phyloP scores from a whole-genome alignment of 2,113 vertebrate genomes.

The Bos javanicus region DNA sequence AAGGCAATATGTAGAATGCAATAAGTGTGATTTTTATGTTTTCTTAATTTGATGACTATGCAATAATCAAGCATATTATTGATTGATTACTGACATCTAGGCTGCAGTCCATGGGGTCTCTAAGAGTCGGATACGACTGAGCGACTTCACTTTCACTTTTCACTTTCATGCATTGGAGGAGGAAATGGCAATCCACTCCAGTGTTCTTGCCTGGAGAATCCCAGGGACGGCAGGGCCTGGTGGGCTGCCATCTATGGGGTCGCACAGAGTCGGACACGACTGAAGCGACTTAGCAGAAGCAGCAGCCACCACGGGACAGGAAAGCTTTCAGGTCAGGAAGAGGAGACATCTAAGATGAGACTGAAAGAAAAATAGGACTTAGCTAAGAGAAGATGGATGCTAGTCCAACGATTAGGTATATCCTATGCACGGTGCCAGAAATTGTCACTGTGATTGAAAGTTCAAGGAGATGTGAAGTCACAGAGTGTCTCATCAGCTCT shows the following conservation, averaged over 20 bases:
- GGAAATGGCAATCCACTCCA: too few species aligned
- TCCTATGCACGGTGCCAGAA: neutral
- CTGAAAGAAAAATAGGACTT: neutral
- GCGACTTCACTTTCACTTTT: too few species aligned
- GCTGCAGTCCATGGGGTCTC: too few species aligned
- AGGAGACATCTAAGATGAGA: neutral
- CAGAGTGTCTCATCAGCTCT: neutral
- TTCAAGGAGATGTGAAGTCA: neutral
- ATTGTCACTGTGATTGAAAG: neutral
- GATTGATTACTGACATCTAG: neutral
- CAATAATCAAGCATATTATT: neutral
- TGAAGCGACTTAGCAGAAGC: too few species aligned
- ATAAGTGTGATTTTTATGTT: neutral
- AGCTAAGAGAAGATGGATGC: neutral
- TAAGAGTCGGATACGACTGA: too few species aligned
- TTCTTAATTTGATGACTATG: neutral
- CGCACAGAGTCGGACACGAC: too few species aligned
- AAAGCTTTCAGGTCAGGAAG: neutral
- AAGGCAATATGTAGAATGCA: neutral
- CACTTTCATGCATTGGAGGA: too few species aligned
- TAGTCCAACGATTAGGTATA: neutral
- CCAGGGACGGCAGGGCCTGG: too few species aligned
- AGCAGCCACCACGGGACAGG: neutral
- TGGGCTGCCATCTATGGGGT: too few species aligned
- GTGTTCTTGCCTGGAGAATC: too few species aligned